Evolutionary conservation across 2,797 vertebrate species (phyloP).

Genomic region (Sylvilagus floridanus): DNA sequence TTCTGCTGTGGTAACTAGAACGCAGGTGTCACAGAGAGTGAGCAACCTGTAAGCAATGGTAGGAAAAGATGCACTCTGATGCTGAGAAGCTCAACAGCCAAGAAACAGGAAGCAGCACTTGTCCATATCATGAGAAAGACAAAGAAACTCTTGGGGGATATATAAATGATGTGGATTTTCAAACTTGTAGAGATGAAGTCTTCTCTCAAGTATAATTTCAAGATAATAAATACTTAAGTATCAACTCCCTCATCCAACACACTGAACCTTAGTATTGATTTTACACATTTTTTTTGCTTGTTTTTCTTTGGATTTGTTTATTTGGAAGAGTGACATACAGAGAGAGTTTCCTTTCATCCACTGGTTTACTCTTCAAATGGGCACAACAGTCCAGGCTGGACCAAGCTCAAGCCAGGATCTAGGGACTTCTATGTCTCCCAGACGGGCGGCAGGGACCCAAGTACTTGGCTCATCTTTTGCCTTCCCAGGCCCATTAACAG

Average conservation of each 20-base stretch:
- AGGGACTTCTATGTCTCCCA: no score
- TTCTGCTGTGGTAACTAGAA: constrained; percentile 49
- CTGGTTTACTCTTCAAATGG: no score
- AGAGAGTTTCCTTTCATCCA: no score
- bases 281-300: not conserved
- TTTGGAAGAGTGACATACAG: no score
- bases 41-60: constrained; percentile 1
- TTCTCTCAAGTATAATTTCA: constrained; percentile 45
- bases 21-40: constrained; percentile 33
- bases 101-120: constrained; percentile 1
- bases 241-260: not conserved
- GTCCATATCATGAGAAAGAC: not conserved
- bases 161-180: constrained; percentile 22
- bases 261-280: not conserved
- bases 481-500: no score
- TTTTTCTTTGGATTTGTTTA: no score
- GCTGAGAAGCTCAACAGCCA: not conserved
- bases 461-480: no score
- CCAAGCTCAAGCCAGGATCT: no score
- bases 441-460: no score
- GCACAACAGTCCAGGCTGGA: no score
- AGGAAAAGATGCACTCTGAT: not conserved
- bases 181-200: constrained; percentile 32
- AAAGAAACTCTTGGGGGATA: not conserved
- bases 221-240: not conserved